Base-by-base conservation (phyloP, 2,888 invertebrate species). In the Asteroscopus sphinx region DNA sequence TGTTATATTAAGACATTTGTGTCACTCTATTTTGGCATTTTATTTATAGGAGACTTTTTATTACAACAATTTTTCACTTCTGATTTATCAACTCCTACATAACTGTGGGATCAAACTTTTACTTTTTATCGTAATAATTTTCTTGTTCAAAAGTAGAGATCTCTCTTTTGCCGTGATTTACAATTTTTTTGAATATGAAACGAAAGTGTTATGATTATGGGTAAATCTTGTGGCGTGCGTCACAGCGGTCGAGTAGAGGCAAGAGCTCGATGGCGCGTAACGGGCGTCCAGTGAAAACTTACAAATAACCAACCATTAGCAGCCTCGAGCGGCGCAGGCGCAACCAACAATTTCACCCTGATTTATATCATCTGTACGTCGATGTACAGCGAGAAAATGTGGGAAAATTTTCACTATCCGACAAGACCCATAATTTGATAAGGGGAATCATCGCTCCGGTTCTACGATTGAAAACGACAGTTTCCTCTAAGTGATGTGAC, bases 391-490 rank as follows among this genome's bases (percentile, higher is more conserved):
- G 85, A 93, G 93, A 94, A 93, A 94, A 93, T 92, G 92, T 92
- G 92, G 90, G 92, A 92, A 93, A 86, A 92, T 93, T 92, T 94
- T 92, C 92, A 92, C 91, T 88, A 85, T 82, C 83, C 81, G 79
- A 83, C 80, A 77, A 85, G 83, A 86, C 86, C 86, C 80, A 87
- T 88, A 91, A 93, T 93, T 93, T 93, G 92, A 93, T 93, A 89
- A 90, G 90, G 83, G 85, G 91, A 89, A 91, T 90, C 93, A 89
- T 91, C 89, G 87, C 89, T 88, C 88, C 85, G 86, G 87, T 87
- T 86, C 65, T 78, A 62, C 81, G 77, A 87, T 89, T 86, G 93
- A 93, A 93, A 94, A 87, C 91, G 93, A 93, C 91, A 93, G 93
- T 94, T 89, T 91, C 90, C 90, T 89, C 77, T 86, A 81, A 88